A percentile compares a stretch with the other conserved stretches of the same genome.
Evolutionary conservation across 2,888 invertebrate genomes (phyloP).

Genomic region (Caradrina clavipalpis): DNA sequence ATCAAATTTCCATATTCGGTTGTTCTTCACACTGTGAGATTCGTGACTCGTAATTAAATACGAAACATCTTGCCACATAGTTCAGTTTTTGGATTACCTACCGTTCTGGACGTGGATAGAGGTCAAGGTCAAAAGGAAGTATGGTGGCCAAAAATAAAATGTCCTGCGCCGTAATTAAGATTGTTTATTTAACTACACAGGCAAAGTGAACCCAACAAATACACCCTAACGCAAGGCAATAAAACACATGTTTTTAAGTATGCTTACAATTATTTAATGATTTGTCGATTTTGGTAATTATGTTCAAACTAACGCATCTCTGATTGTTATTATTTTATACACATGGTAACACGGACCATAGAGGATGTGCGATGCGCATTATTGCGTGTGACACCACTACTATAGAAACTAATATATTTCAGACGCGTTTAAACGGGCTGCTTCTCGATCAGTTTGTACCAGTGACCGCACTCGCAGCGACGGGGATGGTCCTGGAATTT

Average conservation of each 20-base stretch:
- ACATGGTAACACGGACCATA: slow-evolving; percentile 77
- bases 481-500: slow-evolving; percentile 94
- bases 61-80: background rate
- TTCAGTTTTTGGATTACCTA: background rate
- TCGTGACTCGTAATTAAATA: too few relatives aligned
- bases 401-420: slow-evolving; percentile 76
- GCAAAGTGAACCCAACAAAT: slow-evolving; percentile 56
- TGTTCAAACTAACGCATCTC: slow-evolving; percentile 76
- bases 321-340: slow-evolving; percentile 62
- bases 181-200: slow-evolving; percentile 69
- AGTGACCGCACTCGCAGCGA: slow-evolving; percentile 98
- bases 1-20: too few relatives aligned
- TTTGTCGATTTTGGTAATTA: slow-evolving; percentile 71
- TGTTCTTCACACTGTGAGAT: background rate
- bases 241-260: slow-evolving; percentile 76
- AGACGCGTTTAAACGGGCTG: slow-evolving; percentile 91
- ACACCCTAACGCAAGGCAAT: slow-evolving; percentile 70
- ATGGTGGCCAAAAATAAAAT: slow-evolving; percentile 49
- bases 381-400: slow-evolving; percentile 83
- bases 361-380: slow-evolving; percentile 74
- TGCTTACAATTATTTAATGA: slow-evolving; percentile 86
- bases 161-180: slow-evolving; percentile 47
- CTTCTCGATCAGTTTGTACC: slow-evolving; percentile 97
- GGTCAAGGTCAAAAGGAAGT: slow-evolving; percentile 4
- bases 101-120: background rate